These are phyloP conservation scores for Acrobasis consociella DNA, from an alignment of 2,888 invertebrate genomes.

Conservation along the genomic window DNA sequence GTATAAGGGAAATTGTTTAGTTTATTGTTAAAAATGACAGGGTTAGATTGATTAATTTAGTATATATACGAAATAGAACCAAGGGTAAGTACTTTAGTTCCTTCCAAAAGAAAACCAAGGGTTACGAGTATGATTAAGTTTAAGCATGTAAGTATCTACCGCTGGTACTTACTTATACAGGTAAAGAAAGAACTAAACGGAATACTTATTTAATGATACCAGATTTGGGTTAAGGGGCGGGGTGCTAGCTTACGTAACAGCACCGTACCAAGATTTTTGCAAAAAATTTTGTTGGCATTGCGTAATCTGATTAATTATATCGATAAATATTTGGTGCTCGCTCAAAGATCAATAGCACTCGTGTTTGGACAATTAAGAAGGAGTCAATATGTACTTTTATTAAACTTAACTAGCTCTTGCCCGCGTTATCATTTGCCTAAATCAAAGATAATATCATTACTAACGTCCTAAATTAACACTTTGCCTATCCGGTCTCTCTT, in stretches of 20 bases:
- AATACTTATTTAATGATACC: background rate
- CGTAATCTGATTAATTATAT: conserved; percentile 3
- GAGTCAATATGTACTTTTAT: conserved; percentile 15
- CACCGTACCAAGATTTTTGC: background rate
- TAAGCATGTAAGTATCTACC: no score
- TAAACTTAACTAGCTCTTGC: background rate
- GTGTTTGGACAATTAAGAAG: conserved; percentile 5
- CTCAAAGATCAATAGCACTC: background rate
- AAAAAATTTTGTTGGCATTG: background rate
- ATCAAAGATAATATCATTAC: no score
- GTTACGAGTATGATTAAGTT: no score
- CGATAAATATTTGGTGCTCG: conserved; percentile 7
- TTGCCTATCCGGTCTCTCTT: no score
- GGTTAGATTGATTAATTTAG: no score
- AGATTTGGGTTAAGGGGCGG: background rate
- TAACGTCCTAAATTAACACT: no score
- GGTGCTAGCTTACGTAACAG: background rate
- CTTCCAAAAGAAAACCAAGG: no score
- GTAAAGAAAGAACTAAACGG: background rate
- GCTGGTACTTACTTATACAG: no score
- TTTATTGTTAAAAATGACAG: no score
- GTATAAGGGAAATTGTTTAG: no score
- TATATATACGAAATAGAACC: no score
- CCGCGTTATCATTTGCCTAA: background rate
- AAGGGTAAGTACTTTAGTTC: no score